Evolutionary conservation across 2,113 vertebrate genomes (phyloP).

Genomic region (Terrapene triunguis): DNA sequence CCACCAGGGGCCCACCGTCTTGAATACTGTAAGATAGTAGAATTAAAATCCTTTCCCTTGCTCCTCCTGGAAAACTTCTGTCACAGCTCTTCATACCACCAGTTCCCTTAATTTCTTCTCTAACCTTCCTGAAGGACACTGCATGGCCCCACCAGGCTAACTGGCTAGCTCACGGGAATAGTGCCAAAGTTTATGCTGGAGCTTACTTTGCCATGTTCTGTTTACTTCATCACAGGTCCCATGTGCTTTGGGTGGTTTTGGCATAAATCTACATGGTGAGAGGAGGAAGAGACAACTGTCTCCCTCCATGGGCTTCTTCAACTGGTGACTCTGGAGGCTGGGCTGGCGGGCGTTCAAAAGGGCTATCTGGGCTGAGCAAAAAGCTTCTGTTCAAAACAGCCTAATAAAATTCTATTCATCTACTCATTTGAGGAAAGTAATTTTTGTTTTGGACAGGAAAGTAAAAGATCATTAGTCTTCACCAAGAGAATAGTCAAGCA

Average conservation of each 20-base stretch:
- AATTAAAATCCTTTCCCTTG: neutral
- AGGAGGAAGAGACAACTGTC: conserved; percentile 52
- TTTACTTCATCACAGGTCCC: conserved; percentile 12
- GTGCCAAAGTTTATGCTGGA: conserved; percentile 35
- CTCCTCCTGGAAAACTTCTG: neutral
- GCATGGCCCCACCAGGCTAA: neutral
- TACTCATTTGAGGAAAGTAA: neutral
- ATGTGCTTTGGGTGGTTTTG: conserved; percentile 34
- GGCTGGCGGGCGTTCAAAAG: conserved; percentile 1
- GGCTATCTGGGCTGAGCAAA: neutral
- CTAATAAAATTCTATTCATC: neutral
- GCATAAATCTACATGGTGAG: conserved; percentile 26
- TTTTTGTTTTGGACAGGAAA: neutral
- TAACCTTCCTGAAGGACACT: conserved; percentile 10
- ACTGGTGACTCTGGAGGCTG: neutral
- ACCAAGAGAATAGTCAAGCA: neutral
- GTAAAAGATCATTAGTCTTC: neutral
- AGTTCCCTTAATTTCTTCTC: neutral
- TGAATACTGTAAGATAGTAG: neutral
- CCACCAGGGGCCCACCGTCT: neutral
- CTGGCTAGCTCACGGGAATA: neutral
- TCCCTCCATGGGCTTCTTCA: conserved; percentile 45
- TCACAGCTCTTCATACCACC: neutral
- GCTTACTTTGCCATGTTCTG: conserved; percentile 1
- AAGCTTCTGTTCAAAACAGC: neutral